These are phyloP conservation scores for Isichthys henryi DNA, from an alignment of 2,113 vertebrate genomes.

Conservation along the genomic window DNA sequence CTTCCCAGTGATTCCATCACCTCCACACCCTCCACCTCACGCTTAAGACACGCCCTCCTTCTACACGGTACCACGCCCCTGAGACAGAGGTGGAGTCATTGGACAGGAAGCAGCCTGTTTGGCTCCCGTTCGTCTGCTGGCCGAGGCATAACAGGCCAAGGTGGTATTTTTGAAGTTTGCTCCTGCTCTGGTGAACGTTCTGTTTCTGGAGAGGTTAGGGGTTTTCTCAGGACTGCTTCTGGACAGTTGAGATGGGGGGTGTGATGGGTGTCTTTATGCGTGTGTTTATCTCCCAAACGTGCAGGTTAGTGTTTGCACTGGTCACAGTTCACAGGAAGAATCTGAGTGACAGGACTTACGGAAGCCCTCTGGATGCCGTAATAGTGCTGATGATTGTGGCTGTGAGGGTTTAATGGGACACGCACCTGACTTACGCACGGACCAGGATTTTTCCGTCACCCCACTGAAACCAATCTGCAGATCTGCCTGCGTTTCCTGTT, in stretches of 20 bases:
- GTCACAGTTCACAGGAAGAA: not conserved
- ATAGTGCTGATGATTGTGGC: not conserved
- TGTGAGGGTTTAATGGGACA: not conserved
- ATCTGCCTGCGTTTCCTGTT: not conserved
- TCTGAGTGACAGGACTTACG: not conserved
- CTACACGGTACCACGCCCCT: slow-evolving; percentile 25
- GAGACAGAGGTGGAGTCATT: slow-evolving; percentile 29
- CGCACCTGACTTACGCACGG: not conserved
- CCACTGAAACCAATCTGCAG: too few relatives aligned
- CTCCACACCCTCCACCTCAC: slow-evolving; percentile 24
- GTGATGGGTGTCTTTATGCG: not conserved
- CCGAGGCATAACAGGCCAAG: not conserved
- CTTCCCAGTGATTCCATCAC: slow-evolving; percentile 51
- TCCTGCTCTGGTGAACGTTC: not conserved
- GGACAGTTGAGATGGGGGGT: not conserved
- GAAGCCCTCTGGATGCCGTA: not conserved
- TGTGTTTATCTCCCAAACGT: not conserved
- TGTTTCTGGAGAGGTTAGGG: not conserved
- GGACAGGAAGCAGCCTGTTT: not conserved
- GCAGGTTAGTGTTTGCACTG: not conserved
- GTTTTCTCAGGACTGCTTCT: not conserved
- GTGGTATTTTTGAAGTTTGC: not conserved
- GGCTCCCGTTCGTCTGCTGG: not conserved
- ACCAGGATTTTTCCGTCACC: not conserved
- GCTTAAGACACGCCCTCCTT: not conserved